These are phyloP conservation scores for Neuroscelio doddi DNA, from an alignment of 2,888 invertebrate species.

Conservation along the genomic window DNA sequence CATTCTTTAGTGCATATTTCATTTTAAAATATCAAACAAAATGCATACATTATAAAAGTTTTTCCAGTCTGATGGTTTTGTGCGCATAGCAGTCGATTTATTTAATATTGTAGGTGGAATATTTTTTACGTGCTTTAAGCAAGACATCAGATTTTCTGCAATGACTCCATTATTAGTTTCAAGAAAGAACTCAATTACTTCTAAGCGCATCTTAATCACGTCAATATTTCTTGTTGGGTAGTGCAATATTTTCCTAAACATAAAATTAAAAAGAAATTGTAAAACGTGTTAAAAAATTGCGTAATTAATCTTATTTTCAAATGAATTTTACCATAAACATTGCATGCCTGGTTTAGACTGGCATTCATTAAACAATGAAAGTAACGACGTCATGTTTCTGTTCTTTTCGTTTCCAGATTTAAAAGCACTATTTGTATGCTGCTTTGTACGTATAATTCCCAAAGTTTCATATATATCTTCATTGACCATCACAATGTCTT, in stretches of 20 bases:
- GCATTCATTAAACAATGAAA: slow-evolving; percentile 81
- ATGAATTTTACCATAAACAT: slow-evolving; percentile 75
- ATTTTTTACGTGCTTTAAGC: slow-evolving; percentile 53
- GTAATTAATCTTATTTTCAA: not conserved
- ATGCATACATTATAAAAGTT: slow-evolving; percentile 57
- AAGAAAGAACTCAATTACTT: slow-evolving; percentile 81
- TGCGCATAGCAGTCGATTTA: slow-evolving; percentile 56
- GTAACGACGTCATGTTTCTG: slow-evolving; percentile 76
- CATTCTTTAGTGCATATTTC: not conserved
- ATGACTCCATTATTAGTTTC: slow-evolving; percentile 77
- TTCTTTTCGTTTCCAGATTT: slow-evolving; percentile 77
- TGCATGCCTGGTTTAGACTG: slow-evolving; percentile 80
- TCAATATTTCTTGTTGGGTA: slow-evolving; percentile 80
- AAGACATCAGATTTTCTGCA: slow-evolving; percentile 72
- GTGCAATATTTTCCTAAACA: slow-evolving; percentile 79
- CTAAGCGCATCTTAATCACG: slow-evolving; percentile 78
- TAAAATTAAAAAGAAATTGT: too few relatives aligned
- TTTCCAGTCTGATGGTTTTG: slow-evolving; percentile 60
- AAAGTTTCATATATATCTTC: slow-evolving; percentile 82
- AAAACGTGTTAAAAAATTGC: too few relatives aligned
- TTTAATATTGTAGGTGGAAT: slow-evolving; percentile 53
- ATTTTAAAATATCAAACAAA: slow-evolving; percentile 7
- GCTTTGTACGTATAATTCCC: slow-evolving; percentile 82
- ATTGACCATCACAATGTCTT: slow-evolving; percentile 81
- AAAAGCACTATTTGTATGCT: slow-evolving; percentile 84